Conservation (phyloP, 2,888 invertebrate species). For the Adela reaumurella region DNA sequence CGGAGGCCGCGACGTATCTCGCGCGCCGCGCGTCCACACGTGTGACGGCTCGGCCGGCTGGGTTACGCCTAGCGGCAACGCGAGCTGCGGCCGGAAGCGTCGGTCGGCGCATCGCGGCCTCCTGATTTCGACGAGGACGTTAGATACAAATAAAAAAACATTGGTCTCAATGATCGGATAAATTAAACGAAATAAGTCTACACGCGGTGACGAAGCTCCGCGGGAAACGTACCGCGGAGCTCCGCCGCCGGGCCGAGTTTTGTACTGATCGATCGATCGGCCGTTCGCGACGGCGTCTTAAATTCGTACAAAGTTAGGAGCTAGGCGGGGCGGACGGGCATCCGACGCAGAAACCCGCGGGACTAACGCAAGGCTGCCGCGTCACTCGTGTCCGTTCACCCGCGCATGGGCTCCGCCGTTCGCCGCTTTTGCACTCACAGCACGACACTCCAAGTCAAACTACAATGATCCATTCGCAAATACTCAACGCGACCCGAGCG, state of each 20-base stretch:
- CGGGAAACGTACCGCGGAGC: not conserved
- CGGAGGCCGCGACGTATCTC: not conserved
- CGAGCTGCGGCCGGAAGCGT: not conserved
- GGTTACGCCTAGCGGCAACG: no score
- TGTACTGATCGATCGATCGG: not conserved
- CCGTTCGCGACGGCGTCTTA: not conserved
- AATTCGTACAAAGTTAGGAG: not conserved
- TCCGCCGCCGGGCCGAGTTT: not conserved
- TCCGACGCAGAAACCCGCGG: not conserved
- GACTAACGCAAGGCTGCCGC: not conserved
- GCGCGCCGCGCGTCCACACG: not conserved
- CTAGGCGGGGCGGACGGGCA: not conserved
- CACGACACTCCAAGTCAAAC: no score
- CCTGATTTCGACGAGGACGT: not conserved
- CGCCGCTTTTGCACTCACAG: not conserved
- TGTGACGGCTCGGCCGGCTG: no score
- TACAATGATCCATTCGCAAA: no score
- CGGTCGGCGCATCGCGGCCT: not conserved
- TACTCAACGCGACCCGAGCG: no score
- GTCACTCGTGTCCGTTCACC: not conserved
- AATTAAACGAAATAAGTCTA: slow-evolving; percentile 32
- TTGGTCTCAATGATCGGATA: slow-evolving; percentile 38
- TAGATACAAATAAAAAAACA: slow-evolving; percentile 27
- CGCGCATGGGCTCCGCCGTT: not conserved
- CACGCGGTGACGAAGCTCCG: not conserved